Evolutionary conservation across 2,888 invertebrate genomes (phyloP), one percentile per base, ranked within the genome.

Genomic region (Harpalus rubripes): DNA sequence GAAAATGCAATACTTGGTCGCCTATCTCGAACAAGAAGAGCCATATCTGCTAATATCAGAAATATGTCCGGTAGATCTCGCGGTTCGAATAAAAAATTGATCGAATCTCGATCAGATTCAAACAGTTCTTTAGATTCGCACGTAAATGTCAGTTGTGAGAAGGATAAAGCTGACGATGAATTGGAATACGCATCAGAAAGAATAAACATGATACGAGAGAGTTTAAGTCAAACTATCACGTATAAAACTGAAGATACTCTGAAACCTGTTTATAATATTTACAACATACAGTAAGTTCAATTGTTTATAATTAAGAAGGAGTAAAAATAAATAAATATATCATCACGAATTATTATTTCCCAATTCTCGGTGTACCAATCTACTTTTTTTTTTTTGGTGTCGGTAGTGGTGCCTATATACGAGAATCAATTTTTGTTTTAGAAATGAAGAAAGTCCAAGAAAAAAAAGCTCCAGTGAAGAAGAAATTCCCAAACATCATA

Each of bases 1-100:
- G 94, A 94, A 84, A 92, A 93, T 0, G 94, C 94, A n/a, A 90
- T 95, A 56, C 90, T 95, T 86, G 95, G 95, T 0, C 93, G 94
- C 82, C 92, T 95, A 0, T 94, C 95, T 0, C 91, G 95, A 74
- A 94, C 94, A 1, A 92, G 94, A 8, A 91, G 95, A n/a, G 95
- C 95, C 0, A 94, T 95, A 81, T 94, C 95, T 0, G 95, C 95
- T 0, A 93, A 92, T 1, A 87, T 89, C 41, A 87, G 90, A 80
- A 89, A 90, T 78, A 88, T 88, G 16, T 90, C 90, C 10, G 90
- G 88, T 12, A 90, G 89, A 87, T 89, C 89, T 18, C 90, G 88
- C 87, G 87, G 86, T 22, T 88, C 88, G 1, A 91, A 91, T 86
- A 90, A 90, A 86, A 87, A 88, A 81, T 86, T 91, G 15, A 86